Evolutionary conservation across 2,113 vertebrate genomes (phyloP), one percentile per base, ranked within the genome.

Genomic region (Coptodon bakossiorum): DNA sequence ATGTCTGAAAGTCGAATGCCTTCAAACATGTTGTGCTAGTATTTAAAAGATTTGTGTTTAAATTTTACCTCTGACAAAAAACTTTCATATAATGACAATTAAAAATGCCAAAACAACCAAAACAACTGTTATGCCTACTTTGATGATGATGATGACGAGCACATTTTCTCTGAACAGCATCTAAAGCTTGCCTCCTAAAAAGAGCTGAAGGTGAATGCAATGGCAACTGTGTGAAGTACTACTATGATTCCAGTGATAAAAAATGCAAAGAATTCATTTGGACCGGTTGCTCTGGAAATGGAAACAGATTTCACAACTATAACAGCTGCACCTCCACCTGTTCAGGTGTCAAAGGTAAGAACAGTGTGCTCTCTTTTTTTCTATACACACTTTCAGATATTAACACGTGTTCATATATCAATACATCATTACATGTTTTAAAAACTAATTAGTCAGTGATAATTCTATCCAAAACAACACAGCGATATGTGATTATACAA

Each of bases 191-290:
- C 66, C 29, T 24, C 54, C 50, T 96, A 1, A 81, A 54, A 38
- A 86, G 92, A n/a, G 36, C 52, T 5, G 0, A 1, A 22, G 95
- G 96, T 50, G 29, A 6, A 13, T 95, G 89, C 29, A 29, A 9
- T 5, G 90, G 83, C 4, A 11, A 3, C 1, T 52, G 4, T 5
- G 2, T 94, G 56, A 87, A 92, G 6, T 95, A 71, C 56, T 95
- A 93, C 84, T 97, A 95, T 3, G 85, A 96, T 86, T 48, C 95
- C 17, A 16, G 85, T 5, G 68, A 88, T 80, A 50, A 86, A 82
- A 96, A 92, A 80, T 93, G 84, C 50, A 22, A 61, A 61, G 29
- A 61, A 61, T 34, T 61, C 57, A 61, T 61, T 61, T 61, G 29
- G 29, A 61, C 29, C 1, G 5, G 5, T 34, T 61, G 57, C 57